Percentiles rank a stretch among this genome's conserved stretches.
Conservation (phyloP, 2,888 invertebrate species). For the Macrophya alboannulata region DNA sequence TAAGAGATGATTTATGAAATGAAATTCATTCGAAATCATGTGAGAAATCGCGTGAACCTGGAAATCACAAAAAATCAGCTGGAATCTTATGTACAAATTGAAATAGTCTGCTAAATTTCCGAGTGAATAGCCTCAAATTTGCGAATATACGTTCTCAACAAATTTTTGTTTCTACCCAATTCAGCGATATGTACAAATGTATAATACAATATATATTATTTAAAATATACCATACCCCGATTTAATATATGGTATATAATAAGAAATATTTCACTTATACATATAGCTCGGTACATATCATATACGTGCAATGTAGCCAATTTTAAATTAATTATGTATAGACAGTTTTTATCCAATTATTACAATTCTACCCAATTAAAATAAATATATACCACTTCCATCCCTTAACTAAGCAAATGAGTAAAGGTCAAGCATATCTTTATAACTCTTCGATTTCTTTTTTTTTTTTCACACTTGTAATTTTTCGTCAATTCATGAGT, state of each 20-base stretch:
- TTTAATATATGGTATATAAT: slow-evolving; percentile 26
- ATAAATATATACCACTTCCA: background rate
- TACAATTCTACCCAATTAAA: slow-evolving; percentile 31
- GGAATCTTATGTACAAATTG: slow-evolving; percentile 24
- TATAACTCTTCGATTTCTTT: background rate
- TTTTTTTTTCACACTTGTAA: background rate
- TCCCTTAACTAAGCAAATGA: background rate
- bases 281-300: slow-evolving; percentile 34
- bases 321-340: slow-evolving; percentile 26
- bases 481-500: background rate
- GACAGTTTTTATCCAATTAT: slow-evolving; percentile 25
- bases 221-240: slow-evolving; percentile 38
- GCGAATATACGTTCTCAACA: background rate
- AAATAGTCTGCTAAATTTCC: background rate
- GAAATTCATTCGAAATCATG: background rate
- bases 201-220: slow-evolving; percentile 43
- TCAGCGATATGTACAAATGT: slow-evolving; percentile 47
- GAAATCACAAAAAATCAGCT: background rate
- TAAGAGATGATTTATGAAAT: background rate
- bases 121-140: background rate
- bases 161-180: slow-evolving; percentile 32
- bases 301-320: slow-evolving; percentile 34
- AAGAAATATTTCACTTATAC: slow-evolving; percentile 44
- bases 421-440: background rate
- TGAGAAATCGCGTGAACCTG: no score